These are phyloP conservation scores for Mormyrus proboscirostris DNA, from an alignment of 2,797 vertebrate species.

Conservation along the genomic window DNA sequence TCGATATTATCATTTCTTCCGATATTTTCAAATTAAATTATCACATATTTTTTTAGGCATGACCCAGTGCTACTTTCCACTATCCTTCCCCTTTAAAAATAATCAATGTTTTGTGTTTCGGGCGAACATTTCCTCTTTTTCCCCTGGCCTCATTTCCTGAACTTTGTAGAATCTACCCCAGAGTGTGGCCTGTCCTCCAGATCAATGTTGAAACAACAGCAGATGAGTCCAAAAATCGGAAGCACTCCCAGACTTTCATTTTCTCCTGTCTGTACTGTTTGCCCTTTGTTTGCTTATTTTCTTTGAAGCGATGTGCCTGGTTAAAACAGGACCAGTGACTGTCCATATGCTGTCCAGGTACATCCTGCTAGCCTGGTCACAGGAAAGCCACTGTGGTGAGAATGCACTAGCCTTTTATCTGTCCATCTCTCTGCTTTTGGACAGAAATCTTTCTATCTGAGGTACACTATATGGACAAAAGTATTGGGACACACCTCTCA, in stretches of 20 bases:
- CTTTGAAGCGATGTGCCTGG: not conserved
- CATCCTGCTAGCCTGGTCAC: not conserved
- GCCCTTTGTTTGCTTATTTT: not conserved
- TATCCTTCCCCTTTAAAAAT: not conserved
- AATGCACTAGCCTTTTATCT: not conserved
- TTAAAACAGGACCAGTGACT: not conserved
- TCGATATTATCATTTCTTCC: not conserved
- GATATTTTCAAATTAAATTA: not conserved
- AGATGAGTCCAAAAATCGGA: not conserved
- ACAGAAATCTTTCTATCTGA: not conserved
- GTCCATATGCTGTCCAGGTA: not conserved
- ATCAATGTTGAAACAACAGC: constrained; percentile 8
- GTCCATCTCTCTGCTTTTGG: not conserved
- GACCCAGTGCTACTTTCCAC: not conserved
- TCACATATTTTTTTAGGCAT: not conserved
- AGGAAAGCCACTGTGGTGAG: not conserved
- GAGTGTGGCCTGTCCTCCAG: not conserved
- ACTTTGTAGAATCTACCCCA: not conserved
- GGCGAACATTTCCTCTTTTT: not conserved
- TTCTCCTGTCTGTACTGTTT: constrained; percentile 10
- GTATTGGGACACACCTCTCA: not conserved
- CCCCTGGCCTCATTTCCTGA: constrained; percentile 14
- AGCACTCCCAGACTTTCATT: not conserved
- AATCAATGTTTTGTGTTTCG: not conserved
- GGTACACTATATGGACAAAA: not conserved